Percentiles rank a stretch among this genome's conserved stretches.
Conservation (phyloP, 2,888 invertebrate genomes). For the Agrochola lychnidis region DNA sequence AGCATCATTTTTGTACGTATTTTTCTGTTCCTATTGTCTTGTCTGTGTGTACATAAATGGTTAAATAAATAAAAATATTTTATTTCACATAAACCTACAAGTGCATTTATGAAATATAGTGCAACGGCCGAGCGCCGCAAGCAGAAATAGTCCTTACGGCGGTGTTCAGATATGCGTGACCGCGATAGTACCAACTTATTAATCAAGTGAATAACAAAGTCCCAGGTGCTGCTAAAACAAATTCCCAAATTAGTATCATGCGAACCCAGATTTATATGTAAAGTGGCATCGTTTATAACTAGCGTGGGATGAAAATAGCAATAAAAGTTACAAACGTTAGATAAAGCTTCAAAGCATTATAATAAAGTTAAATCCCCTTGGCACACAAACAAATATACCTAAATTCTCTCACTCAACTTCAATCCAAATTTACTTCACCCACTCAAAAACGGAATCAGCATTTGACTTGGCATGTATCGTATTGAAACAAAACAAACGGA, state of each 20-base stretch:
- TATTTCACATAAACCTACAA: too few species aligned
- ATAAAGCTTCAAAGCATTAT: slow-evolving; percentile 15
- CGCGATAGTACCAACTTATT: not conserved
- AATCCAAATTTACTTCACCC: slow-evolving; percentile 3
- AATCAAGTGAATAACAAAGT: not conserved
- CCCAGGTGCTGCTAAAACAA: not conserved
- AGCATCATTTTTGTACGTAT: not conserved
- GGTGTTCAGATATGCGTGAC: too few species aligned
- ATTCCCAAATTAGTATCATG: not conserved
- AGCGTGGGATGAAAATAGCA: not conserved
- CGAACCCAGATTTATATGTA: not conserved
- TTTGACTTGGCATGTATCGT: slow-evolving; percentile 28
- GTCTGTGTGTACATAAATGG: not conserved
- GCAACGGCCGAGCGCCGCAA: too few species aligned
- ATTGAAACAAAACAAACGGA: slow-evolving; percentile 49
- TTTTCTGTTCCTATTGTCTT: not conserved
- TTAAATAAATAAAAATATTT: not conserved
- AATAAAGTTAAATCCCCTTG: not conserved
- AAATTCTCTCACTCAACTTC: slow-evolving; percentile 3
- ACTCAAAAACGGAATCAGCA: slow-evolving; percentile 9
- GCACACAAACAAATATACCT: slow-evolving; percentile 2
- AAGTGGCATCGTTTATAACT: not conserved
- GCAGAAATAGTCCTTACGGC: too few species aligned
- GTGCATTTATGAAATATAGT: too few species aligned
- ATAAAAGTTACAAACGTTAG: not conserved